Base-by-base conservation (phyloP, 2,888 invertebrate species). In the Dicyrtoma fusca region DNA sequence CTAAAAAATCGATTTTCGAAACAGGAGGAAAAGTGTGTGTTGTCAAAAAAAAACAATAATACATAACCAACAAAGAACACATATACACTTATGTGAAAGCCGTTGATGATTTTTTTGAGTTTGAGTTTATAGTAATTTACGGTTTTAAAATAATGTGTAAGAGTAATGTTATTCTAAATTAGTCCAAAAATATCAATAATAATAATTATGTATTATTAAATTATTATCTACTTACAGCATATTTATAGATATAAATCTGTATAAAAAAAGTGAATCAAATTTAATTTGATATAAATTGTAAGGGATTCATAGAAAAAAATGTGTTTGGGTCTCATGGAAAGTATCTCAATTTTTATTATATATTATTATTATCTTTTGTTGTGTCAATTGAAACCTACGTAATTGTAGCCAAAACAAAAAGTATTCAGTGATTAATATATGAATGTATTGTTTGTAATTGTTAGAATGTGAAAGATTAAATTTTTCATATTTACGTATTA, bases 331-430 rank as follows among this genome's bases (percentile, higher is more conserved):
- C 69, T 69, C 69, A 69, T 69, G 59, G 69, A 71, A 70, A 71
- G 71, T 71, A 71, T 71, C 71, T 71, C 71, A 71, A 49, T 71
- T 71, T 71, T 63, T 71, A 71, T 51, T 23, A 66, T 53, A 34
- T 66, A 34, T 53, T 68, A 42, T 34, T 70, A 70, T 51, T 62
- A 61, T 51, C 17, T 71, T 62, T 70, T 63, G 70, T 53, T 70
- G 70, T 63, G 62, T 70, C 69, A 45, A 59, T 23, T 63, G 44
- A 70, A 69, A 63, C 13, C 49, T 62, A 63, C 51, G 70, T 70
- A 70, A 69, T 51, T 55, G 62, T 70, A 70, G 70, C 70, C 70
- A 70, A 70, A 69, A 62, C 55, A 69, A 64, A 64, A 64, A 69
- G 69, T 69, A 69, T 69, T 63, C 70, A 49, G 70, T 70, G 63